These are phyloP conservation scores for Gisinianus flammeolus DNA, from an alignment of 2,888 invertebrate species.

Conservation along the genomic window DNA sequence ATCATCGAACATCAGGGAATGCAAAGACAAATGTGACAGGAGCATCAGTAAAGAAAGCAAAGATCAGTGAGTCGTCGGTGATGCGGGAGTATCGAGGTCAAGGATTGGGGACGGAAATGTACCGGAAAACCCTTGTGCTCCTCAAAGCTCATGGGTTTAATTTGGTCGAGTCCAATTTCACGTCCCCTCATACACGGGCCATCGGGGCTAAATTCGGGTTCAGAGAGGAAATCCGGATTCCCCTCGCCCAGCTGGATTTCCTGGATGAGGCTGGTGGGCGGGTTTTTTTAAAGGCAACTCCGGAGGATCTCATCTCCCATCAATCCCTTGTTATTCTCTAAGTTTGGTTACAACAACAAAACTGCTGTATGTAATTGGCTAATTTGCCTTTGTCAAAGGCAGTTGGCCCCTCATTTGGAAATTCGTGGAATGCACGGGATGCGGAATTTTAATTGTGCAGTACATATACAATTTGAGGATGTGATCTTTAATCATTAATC, in stretches of 20 bases:
- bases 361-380: too few relatives aligned
- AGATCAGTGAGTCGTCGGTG: background rate
- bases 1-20: background rate
- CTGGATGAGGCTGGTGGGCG: background rate
- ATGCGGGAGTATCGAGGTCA: background rate
- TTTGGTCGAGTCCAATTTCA: background rate
- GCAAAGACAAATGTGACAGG: background rate
- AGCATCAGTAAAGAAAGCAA: background rate
- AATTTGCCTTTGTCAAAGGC: too few relatives aligned
- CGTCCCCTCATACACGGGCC: background rate
- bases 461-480: too few relatives aligned
- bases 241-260: background rate
- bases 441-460: too few relatives aligned
- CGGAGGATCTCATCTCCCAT: too few relatives aligned
- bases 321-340: too few relatives aligned
- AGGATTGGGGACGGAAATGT: slow-evolving; percentile 18
- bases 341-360: too few relatives aligned
- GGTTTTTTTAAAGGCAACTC: too few relatives aligned
- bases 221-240: background rate
- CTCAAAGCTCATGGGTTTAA: background rate
- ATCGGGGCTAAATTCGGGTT: background rate
- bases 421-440: too few relatives aligned
- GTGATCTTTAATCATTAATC: too few relatives aligned
- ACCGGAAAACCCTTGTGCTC: background rate
- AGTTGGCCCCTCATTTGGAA: too few relatives aligned